Base-by-base conservation (phyloP, 2,888 invertebrate species). In the Drosophila setosimentum region DNA sequence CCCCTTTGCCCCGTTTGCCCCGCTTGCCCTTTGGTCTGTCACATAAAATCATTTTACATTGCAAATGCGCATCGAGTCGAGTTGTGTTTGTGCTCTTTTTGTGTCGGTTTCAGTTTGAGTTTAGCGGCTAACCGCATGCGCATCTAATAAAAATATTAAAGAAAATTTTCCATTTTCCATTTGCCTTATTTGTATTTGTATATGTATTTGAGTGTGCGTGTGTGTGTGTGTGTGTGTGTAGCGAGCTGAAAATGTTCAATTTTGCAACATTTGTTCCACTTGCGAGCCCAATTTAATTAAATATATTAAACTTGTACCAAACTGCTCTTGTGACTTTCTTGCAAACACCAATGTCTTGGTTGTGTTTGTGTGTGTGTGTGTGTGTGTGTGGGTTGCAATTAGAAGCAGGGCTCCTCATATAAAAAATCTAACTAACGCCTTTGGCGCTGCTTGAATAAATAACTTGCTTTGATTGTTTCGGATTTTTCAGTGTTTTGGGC, bases 1-100 rank as follows among this genome's bases (percentile, higher is more conserved):
- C n/a, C n/a, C n/a, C n/a, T n/a, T n/a, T n/a, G n/a, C n/a, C n/a
- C n/a, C n/a, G n/a, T n/a, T n/a, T n/a, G 16, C 53, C 18, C 37
- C 49, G 16, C 8, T 7, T 2, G 8, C 27, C 13, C 21, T 21
- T 7, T 5, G 45, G 59, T 67, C 80, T 73, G 76, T 79, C 83
- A 87, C 76, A 85, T 85, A 73, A 80, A 82, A 74, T 78, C 73
- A 80, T 78, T 87, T 87, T 78, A 82, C 87, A 87, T 83, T 81
- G 86, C 80, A 83, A 83, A 78, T 71, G 58, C 64, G 32, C 60
- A 51, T 61, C 60, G 64, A 64, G 63, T 48, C 29, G 58, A 45
- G 49, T n/a, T 35, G 50, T 61, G 55, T 69, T 21, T 21, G 59
- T 32, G 49, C 55, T 18, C 35, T 24, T 53, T 53, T 33, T 54